A percentile compares a stretch with the other conserved stretches of the same genome.
These are phyloP conservation scores for Zhuqinia jingwanae DNA, from an alignment of 2,888 invertebrate genomes.

Conservation along the genomic window DNA sequence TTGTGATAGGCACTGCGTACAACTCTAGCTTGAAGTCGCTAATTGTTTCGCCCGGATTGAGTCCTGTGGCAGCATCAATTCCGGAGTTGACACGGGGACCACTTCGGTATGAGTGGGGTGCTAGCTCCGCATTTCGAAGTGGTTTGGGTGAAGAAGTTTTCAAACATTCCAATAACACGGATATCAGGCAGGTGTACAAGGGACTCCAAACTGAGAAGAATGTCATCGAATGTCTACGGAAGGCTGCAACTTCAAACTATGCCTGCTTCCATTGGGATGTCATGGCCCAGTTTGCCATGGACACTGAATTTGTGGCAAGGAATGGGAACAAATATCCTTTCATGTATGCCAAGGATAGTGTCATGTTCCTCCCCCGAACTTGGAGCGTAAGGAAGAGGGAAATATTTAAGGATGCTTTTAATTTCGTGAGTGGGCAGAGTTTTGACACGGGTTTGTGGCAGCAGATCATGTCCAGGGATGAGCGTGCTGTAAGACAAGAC, in stretches of 20 bases:
- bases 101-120: slow-evolving; percentile 7
- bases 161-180: slow-evolving; percentile 8
- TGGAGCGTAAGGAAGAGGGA: slow-evolving; percentile 38
- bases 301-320: slow-evolving; percentile 34
- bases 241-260: slow-evolving; percentile 28
- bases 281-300: slow-evolving; percentile 29
- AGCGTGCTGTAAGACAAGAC: neutral
- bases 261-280: slow-evolving; percentile 63
- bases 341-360: slow-evolving; percentile 12
- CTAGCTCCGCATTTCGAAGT: slow-evolving; percentile 16
- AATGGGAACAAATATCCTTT: slow-evolving; percentile 35
- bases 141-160: slow-evolving; percentile 52
- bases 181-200: slow-evolving; percentile 19
- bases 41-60: slow-evolving; percentile 47
- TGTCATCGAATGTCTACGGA: slow-evolving; percentile 20
- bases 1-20: slow-evolving; percentile 51
- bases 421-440: slow-evolving; percentile 1
- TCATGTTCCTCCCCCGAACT: neutral
- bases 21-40: slow-evolving; percentile 43
- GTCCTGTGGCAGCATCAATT: slow-evolving; percentile 18
- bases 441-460: slow-evolving; percentile 26
- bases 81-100: slow-evolving; percentile 1
- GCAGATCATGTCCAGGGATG: neutral
- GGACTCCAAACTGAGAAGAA: slow-evolving; percentile 30
- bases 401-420: neutral